Conservation (phyloP, 35 echinoderm and acorn worm genomes). For the Holothuria glaberrima region DNA sequence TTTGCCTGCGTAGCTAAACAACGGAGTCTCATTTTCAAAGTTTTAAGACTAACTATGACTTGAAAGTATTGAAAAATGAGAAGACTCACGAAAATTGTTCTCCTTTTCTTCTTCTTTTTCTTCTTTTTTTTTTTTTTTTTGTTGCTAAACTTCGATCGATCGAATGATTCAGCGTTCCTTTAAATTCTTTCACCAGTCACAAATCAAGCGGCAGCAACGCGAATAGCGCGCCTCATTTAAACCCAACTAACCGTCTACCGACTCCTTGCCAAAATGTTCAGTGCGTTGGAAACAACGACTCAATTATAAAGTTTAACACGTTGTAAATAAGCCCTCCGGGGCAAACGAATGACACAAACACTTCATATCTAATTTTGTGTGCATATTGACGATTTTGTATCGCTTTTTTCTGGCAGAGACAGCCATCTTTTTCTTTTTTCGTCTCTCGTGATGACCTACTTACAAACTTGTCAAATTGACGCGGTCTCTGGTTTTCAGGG, state of each 20-base stretch:
- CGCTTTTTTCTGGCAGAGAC: neutral
- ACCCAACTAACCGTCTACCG: constrained; percentile 55
- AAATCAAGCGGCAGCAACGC: constrained; percentile 53
- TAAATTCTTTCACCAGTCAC: constrained; percentile 6
- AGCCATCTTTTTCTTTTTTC: neutral
- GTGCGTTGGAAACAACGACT: constrained; percentile 45
- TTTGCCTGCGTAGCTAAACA: no score
- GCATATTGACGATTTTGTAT: constrained; percentile 27
- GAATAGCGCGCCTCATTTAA: constrained; percentile 60
- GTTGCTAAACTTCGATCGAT: neutral
- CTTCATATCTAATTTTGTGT: constrained; percentile 24
- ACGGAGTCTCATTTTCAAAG: no score
- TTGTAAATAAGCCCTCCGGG: constrained; percentile 25
- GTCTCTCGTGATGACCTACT: constrained; percentile 37
- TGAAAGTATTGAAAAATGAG: neutral
- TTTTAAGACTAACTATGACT: no score
- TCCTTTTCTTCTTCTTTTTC: no score
- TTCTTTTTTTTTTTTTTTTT: neutral
- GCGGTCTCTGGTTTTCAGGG: no score
- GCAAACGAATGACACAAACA: constrained; percentile 45
- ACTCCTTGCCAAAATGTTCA: constrained; percentile 3
- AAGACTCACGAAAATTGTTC: neutral
- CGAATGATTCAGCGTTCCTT: neutral
- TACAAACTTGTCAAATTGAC: neutral
- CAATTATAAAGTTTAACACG: constrained; percentile 50